Base-by-base conservation (phyloP, 2,113 vertebrate genomes). In the Trinectes maculatus region DNA sequence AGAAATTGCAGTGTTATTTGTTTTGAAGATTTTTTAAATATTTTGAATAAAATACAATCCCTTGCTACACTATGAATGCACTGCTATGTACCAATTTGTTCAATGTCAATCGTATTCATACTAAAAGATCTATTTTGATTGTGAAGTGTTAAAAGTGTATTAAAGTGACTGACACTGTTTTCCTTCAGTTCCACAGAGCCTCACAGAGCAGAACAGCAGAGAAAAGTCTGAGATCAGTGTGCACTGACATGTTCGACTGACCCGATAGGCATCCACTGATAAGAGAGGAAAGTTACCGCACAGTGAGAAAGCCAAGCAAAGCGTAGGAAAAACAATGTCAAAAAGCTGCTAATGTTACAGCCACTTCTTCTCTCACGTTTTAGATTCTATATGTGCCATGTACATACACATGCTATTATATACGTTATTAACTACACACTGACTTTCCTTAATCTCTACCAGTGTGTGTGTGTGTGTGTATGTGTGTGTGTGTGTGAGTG, bases 191-290 rank as follows among this genome's bases (percentile, higher is more conserved):
- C 62, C 8, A 42, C 64, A 46, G 68, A 62, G 79, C 54, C 53
- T 63, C 6, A 44, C 22, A 9, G 29, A 62, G 51, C 80, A 36
- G 57, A 47, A 67, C 4, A 39, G 61, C 74, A 66, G 71, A 72
- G 75, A 80, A 75, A 79, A 48, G 56, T 80, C 75, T 85, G 13
- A 77, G 80, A 89, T 89, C 85, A 68, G 46, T 64, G 62, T 69
- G 58, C 63, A 74, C 79, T 79, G 85, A 79, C 79, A 72, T 81
- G 82, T 86, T 79, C 47, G 77, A 69, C 74, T 83, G 74, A 74
- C 79, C 71, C 51, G 83, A 83, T 85, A 74, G 72, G 81, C 87
- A 85, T 85, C 74, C 52, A 54, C 74, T 71, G 85, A 89, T 86
- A 83, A 79, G 79, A 71, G 39, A 57, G 51, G 39, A 72, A 57